Percentiles rank a stretch among this genome's conserved stretches.
Evolutionary conservation across 2,888 invertebrate genomes (phyloP).

Genomic region (Tethea ocularis): DNA sequence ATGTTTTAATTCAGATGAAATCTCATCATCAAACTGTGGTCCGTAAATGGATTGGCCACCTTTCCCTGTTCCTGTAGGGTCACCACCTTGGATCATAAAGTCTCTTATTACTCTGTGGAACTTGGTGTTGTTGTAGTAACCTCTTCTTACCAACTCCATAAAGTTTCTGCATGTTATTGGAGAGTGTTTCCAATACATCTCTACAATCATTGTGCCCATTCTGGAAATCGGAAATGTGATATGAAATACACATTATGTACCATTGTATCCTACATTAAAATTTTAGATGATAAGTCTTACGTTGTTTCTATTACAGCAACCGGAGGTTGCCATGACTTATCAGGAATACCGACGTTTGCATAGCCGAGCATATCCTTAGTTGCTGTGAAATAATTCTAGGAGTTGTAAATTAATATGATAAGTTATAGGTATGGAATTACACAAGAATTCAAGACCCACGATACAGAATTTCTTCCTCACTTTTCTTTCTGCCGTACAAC

Average conservation of each 20-base stretch:
- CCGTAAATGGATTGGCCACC: constrained; percentile 99
- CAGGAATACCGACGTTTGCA: constrained; percentile 89
- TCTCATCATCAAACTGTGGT: constrained; percentile 97
- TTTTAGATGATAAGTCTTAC: constrained; percentile 77
- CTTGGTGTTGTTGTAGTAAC: constrained; percentile 97
- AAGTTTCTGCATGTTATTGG: constrained; percentile 99
- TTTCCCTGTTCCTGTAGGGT: constrained; percentile 98
- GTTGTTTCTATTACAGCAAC: constrained; percentile 92
- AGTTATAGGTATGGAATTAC: too few relatives aligned
- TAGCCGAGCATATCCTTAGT: constrained; percentile 67
- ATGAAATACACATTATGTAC: constrained; percentile 9
- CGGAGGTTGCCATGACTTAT: constrained; percentile 95
- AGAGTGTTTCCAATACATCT: constrained; percentile 99
- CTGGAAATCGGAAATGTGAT: constrained; percentile 75
- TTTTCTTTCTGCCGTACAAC: too few relatives aligned
- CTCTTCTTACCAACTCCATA: constrained; percentile 95
- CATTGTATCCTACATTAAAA: background rate
- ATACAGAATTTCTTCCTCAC: too few relatives aligned
- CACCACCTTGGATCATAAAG: constrained; percentile 98
- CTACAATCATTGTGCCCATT: constrained; percentile 96
- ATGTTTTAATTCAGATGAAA: constrained; percentile 96
- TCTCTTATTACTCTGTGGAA: constrained; percentile 98
- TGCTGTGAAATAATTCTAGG: too few relatives aligned
- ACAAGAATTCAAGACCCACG: too few relatives aligned
- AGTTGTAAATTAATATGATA: too few relatives aligned